A percentile compares a stretch with the other conserved stretches of the same genome.
These are phyloP conservation scores for Leucoptera coffeella DNA, from an alignment of 2,888 invertebrate species.

Conservation along the genomic window DNA sequence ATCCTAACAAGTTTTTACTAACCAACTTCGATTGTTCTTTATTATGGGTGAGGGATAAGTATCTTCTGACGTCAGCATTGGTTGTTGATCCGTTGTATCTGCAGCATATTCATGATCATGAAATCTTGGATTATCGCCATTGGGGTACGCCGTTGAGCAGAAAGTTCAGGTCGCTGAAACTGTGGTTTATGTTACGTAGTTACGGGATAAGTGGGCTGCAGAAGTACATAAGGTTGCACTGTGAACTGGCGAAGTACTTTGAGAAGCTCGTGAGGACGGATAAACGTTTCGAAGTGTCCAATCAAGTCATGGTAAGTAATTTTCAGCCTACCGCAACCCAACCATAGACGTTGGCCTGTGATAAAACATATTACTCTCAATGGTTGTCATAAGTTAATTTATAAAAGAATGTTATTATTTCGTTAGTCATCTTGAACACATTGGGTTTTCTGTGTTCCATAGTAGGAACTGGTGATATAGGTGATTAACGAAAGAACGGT, in stretches of 20 bases:
- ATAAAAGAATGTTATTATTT: background rate
- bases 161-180: slow-evolving; percentile 88
- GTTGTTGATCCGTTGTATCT: slow-evolving; percentile 98
- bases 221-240: slow-evolving; percentile 87
- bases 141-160: slow-evolving; percentile 97
- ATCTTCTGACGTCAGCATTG: slow-evolving; percentile 86
- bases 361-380: slow-evolving; percentile 26
- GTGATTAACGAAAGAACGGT: too few relatives aligned
- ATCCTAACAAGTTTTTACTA: slow-evolving; percentile 95
- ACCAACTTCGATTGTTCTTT: slow-evolving; percentile 97
- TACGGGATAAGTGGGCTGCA: slow-evolving; percentile 93
- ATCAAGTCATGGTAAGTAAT: slow-evolving; percentile 88
- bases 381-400: slow-evolving; percentile 54
- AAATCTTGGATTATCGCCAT: slow-evolving; percentile 88
- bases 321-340: too few relatives aligned
- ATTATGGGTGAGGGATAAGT: slow-evolving; percentile 91
- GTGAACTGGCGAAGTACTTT: slow-evolving; percentile 84
- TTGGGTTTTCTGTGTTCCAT: too few relatives aligned
- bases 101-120: slow-evolving; percentile 92
- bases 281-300: slow-evolving; percentile 83
- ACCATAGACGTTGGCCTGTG: too few relatives aligned
- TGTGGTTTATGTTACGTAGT: slow-evolving; percentile 95
- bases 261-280: slow-evolving; percentile 76
- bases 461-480: too few relatives aligned
- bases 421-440: too few relatives aligned